Base-by-base conservation (phyloP, 2,888 invertebrate genomes). In the Phaonia tiefii region DNA sequence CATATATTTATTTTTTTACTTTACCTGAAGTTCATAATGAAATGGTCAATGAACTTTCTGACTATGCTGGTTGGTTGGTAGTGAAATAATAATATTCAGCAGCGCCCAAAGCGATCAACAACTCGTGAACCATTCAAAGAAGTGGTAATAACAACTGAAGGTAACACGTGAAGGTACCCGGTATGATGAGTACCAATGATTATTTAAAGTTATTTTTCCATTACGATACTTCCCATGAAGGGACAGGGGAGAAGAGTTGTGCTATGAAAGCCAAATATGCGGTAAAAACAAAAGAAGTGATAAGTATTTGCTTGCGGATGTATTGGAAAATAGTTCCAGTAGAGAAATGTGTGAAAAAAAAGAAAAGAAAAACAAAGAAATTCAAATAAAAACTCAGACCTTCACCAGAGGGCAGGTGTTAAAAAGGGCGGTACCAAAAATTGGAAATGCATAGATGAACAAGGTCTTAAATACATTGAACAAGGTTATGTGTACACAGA, bases 31-130 rank as follows among this genome's bases (percentile, higher is more conserved):
- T 67, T 72, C 10, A 67, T 73, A 58, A 73, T 73, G 31, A 73
- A 25, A 15, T 70, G 77, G 80, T 75, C 77, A 77, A 67, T 80
- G 77, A 80, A 77, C 80, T 67, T 72, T 46, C 58, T 54, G n/a
- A n/a, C n/a, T n/a, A n/a, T n/a, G 37, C n/a, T 37, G 15, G n/a
- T 20, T 31, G 31, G 3, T 31, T 31, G 10, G 22, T 37, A 67
- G 20, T 4, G 31, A 49, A 2, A 31, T 5, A 51, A 37, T n/a
- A n/a, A n/a, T n/a, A n/a, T n/a, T n/a, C 49, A 25, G 15, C 46
- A 46, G 17, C 66, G 44, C n/a, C 22, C 20, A 26, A 3, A 46
- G 39, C 20, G 1, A 15, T 15, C 8, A 31, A 8, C 31, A 31
- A 31, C 8, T 31, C 4, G 31, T 31, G 31, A 31, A 31, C 4